Conservation (phyloP, 2,113 vertebrate species). For the Toxostoma redivivum region DNA sequence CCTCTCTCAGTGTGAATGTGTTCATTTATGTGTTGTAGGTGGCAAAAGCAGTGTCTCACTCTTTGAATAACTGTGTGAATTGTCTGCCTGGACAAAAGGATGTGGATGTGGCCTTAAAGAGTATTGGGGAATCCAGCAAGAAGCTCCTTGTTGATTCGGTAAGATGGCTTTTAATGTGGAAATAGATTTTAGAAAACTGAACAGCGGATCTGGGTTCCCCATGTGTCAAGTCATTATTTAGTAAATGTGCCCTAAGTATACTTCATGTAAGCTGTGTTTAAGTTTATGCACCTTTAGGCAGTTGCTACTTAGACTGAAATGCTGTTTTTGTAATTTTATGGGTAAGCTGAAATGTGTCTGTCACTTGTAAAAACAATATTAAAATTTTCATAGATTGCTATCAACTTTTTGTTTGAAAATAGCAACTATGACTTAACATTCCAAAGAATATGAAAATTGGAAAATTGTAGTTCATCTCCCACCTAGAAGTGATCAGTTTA, state of each 20-base stretch:
- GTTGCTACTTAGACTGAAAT: background rate
- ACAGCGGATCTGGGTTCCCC: background rate
- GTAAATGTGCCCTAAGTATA: background rate
- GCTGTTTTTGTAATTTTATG: background rate
- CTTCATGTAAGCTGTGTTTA: background rate
- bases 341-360: background rate
- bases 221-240: background rate
- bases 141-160: conserved; percentile 95
- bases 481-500: background rate
- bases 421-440: background rate
- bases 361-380: background rate
- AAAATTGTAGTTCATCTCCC: background rate
- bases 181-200: background rate
- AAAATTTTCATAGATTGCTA: background rate
- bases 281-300: background rate
- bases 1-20: background rate
- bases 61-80: conserved; percentile 97
- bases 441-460: background rate
- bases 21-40: conserved; percentile 73
- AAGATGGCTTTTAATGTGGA: conserved; percentile 40
- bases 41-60: conserved; percentile 97
- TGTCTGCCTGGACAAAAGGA: conserved; percentile 98
- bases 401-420: background rate
- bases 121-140: conserved; percentile 98
- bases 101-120: conserved; percentile 96